Percentiles rank a stretch among this genome's conserved stretches.
phyloP scores from a whole-genome alignment of 2,888 invertebrate species.

The Agonum fuliginosum region DNA sequence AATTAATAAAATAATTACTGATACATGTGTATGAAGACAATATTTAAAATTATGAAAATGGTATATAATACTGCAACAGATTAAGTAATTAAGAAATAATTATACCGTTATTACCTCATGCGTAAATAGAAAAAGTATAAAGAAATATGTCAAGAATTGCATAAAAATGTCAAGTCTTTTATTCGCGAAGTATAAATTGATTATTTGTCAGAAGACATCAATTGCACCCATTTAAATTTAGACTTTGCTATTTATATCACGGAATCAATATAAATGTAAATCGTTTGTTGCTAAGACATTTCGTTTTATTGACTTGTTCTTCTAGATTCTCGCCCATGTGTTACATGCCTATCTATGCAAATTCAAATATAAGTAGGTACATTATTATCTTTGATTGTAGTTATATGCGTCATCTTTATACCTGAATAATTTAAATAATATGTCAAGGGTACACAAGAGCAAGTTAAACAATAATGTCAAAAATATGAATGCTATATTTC shows the following conservation, averaged over 20 bases:
- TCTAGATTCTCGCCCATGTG: neutral
- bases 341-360: neutral
- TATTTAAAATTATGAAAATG: no score
- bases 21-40: no score
- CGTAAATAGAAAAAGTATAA: no score
- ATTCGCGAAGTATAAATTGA: no score
- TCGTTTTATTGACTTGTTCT: neutral
- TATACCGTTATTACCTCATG: no score
- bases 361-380: slow-evolving; percentile 16
- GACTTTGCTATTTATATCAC: neutral
- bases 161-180: no score
- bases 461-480: neutral
- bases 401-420: slow-evolving; percentile 19
- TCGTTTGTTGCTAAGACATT: neutral
- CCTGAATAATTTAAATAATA: slow-evolving; percentile 37
- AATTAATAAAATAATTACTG: no score
- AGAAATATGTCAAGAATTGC: no score
- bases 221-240: slow-evolving; percentile 3
- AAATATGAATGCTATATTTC: neutral
- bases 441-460: slow-evolving; percentile 5
- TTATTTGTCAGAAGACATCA: neutral
- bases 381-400: slow-evolving; percentile 2
- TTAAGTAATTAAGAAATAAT: no score
- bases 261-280: neutral
- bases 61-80: no score